These are phyloP conservation scores for Dreissena rostriformis DNA, from an alignment of 1,140 invertebrate genomes.

Conservation along the genomic window DNA sequence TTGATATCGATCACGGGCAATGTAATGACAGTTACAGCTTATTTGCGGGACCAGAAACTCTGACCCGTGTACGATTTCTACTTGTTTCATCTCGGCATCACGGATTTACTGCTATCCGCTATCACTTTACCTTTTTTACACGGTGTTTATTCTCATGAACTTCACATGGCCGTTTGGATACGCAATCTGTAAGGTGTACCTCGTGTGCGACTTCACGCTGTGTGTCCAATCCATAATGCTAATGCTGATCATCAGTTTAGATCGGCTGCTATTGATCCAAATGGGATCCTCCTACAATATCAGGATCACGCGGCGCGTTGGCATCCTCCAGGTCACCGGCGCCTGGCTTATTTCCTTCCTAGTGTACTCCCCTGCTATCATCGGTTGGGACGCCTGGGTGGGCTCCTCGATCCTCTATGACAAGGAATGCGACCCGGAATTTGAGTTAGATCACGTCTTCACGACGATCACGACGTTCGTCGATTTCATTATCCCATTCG, in stretches of 20 bases:
- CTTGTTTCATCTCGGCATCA: slow-evolving; percentile 72
- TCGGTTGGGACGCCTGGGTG: slow-evolving; percentile 67
- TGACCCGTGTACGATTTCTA: slow-evolving; percentile 72
- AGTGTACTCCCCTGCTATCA: slow-evolving; percentile 69
- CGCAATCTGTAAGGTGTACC: slow-evolving; percentile 67
- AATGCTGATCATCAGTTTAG: slow-evolving; percentile 67
- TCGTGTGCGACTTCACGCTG: slow-evolving; percentile 67
- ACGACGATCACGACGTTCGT: slow-evolving; percentile 60
- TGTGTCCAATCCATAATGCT: slow-evolving; percentile 66
- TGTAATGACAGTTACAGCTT: slow-evolving; percentile 67
- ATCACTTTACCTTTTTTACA: slow-evolving; percentile 71
- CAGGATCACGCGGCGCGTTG: slow-evolving; percentile 53
- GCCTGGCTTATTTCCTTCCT: slow-evolving; percentile 65
- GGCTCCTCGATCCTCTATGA: slow-evolving; percentile 50
- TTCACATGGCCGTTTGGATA: slow-evolving; percentile 67
- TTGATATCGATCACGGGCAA: slow-evolving; percentile 67
- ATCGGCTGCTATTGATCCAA: slow-evolving; percentile 64
- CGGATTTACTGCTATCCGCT: slow-evolving; percentile 68
- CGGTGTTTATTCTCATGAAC: slow-evolving; percentile 55
- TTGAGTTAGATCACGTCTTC: slow-evolving; percentile 57
- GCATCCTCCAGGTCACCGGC: slow-evolving; percentile 54
- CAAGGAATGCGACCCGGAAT: slow-evolving; percentile 68
- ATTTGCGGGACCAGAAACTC: slow-evolving; percentile 64
- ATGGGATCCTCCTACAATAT: slow-evolving; percentile 55
- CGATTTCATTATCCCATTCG: slow-evolving; percentile 68